Evolutionary conservation across 2,797 vertebrate genomes (phyloP).

Genomic region (Alosa sapidissima): DNA sequence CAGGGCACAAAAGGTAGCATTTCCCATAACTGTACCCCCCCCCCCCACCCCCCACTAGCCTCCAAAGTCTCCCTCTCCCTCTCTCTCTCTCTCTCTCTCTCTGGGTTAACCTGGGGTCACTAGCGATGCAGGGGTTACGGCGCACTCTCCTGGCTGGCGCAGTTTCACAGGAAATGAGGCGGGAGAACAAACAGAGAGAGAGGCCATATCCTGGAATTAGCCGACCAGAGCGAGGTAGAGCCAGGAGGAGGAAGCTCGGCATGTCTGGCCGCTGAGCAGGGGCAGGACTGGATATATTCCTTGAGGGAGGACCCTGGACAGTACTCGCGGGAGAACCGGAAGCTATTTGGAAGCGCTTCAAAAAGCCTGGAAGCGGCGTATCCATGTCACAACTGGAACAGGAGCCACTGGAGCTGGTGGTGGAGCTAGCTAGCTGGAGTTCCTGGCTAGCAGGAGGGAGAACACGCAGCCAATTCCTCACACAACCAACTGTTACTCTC

Average conservation of each 20-base stretch:
- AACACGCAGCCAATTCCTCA: neutral
- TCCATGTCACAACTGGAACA: constrained; percentile 50
- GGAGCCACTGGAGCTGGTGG: constrained; percentile 25
- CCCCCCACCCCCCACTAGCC: neutral
- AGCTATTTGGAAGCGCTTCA: constrained; percentile 68
- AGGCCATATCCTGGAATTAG: constrained; percentile 59
- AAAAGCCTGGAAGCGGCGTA: constrained; percentile 46
- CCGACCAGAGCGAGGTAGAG: constrained; percentile 45
- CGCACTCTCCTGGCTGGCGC: constrained; percentile 54
- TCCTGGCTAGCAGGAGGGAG: neutral
- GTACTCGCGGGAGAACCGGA: constrained; percentile 58
- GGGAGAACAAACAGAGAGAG: constrained; percentile 63
- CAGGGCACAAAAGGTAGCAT: neutral
- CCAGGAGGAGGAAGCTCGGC: constrained; percentile 34
- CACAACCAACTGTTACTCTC: neutral
- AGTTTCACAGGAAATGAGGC: constrained; percentile 67
- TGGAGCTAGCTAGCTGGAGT: constrained; percentile 18
- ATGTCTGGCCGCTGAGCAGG: constrained; percentile 12
- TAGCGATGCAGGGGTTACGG: constrained; percentile 47
- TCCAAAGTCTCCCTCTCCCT: neutral
- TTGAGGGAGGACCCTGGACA: constrained; percentile 57
- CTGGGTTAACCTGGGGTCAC: constrained; percentile 54
- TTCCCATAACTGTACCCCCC: neutral
- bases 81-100: constrained; percentile 1
- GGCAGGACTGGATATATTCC: constrained; percentile 53